These are phyloP conservation scores for Thecocarcelia acutangulata DNA, from an alignment of 2,888 invertebrate species.

Conservation along the genomic window DNA sequence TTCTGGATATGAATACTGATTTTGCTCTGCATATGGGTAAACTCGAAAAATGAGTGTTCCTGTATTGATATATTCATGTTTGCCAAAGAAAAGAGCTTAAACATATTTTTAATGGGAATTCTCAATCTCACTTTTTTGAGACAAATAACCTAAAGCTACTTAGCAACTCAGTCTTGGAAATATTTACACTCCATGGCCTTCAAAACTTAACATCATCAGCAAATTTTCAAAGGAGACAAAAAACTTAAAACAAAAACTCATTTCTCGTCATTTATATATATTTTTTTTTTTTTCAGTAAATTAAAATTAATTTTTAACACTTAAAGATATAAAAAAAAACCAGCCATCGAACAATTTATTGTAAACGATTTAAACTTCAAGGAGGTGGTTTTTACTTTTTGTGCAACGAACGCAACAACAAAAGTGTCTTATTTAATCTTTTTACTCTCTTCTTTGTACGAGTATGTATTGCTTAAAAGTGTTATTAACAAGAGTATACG, in stretches of 20 bases:
- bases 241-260: conserved; percentile 4
- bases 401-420: background rate
- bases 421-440: conserved; percentile 36
- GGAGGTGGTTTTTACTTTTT: conserved; percentile 45
- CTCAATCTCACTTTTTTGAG: too few species aligned
- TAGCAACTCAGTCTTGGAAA: too few species aligned
- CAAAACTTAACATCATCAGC: conserved; percentile 1
- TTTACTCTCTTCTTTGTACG: background rate
- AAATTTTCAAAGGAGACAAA: background rate
- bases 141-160: too few species aligned
- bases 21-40: too few species aligned
- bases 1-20: too few species aligned
- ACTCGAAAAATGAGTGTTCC: too few species aligned
- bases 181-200: conserved; percentile 10
- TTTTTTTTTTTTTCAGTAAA: background rate
- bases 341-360: conserved; percentile 17
- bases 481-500: conserved; percentile 24
- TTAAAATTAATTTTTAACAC: conserved; percentile 42
- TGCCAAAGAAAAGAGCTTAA: too few species aligned
- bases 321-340: background rate
- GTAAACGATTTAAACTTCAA: conserved; percentile 54
- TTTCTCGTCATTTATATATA: conserved; percentile 6
- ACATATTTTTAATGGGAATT: too few species aligned
- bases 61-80: too few species aligned
- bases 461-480: conserved; percentile 2